Evolutionary conservation across 2,888 invertebrate genomes (phyloP).

Genomic region (Papilio protenor): DNA sequence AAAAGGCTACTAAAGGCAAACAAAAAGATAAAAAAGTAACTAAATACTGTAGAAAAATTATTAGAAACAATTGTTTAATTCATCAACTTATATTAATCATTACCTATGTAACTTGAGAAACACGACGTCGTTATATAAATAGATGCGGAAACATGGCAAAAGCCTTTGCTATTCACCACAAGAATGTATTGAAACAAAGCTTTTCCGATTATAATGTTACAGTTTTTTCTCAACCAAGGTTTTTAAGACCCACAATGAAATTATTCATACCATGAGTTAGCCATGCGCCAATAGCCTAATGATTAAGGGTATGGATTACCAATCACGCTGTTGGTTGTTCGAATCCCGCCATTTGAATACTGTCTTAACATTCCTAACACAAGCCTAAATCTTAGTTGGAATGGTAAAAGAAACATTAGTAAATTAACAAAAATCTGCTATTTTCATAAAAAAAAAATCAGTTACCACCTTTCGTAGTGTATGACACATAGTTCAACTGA

Average conservation of each 20-base stretch:
- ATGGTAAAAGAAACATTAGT: no score
- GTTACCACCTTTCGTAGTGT: background rate
- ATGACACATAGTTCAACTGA: slow-evolving; percentile 1
- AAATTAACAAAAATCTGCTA: background rate
- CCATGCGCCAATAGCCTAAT: no score
- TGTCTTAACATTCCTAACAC: no score
- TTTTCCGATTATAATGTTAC: background rate
- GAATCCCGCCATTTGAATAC: no score
- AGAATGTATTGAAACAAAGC: background rate
- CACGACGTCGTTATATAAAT: background rate
- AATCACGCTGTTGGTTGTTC: no score
- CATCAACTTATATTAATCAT: no score
- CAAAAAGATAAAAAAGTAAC: background rate
- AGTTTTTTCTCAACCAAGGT: background rate
- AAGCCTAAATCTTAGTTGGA: no score
- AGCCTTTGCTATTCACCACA: background rate
- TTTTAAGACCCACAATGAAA: background rate
- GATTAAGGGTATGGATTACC: no score
- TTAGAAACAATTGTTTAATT: no score
- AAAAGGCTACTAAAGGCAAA: background rate
- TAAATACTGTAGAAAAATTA: no score
- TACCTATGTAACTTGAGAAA: background rate
- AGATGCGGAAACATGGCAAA: slow-evolving; percentile 2
- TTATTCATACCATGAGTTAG: background rate
- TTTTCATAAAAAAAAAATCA: background rate